phyloP scores from a whole-genome alignment of 2,888 invertebrate species.

The Cephalotes varians region DNA sequence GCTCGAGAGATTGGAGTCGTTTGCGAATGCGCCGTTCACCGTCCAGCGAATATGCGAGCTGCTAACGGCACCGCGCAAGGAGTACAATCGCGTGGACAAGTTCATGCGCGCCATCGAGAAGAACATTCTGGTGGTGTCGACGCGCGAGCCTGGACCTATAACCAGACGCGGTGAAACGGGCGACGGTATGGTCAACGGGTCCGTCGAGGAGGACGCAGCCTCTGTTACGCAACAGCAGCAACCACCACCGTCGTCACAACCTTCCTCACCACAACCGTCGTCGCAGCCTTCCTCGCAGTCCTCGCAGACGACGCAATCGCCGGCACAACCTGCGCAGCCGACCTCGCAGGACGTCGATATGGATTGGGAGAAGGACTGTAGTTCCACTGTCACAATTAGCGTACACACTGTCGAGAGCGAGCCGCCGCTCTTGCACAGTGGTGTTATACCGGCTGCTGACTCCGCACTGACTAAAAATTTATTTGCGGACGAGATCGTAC shows the following conservation, averaged over 20 bases:
- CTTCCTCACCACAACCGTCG: neutral
- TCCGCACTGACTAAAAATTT: conserved; percentile 68
- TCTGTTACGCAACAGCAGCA: conserved; percentile 59
- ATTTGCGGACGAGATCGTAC: conserved; percentile 64
- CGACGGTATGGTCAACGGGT: conserved; percentile 84
- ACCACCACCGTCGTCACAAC: neutral
- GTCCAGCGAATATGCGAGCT: conserved; percentile 98
- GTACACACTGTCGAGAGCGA: conserved; percentile 73
- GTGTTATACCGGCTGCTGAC: conserved; percentile 62
- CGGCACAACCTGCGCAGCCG: neutral
- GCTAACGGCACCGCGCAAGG: conserved; percentile 95
- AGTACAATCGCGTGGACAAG: conserved; percentile 98
- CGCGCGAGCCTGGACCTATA: conserved; percentile 86
- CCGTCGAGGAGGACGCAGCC: conserved; percentile 79
- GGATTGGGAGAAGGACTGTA: conserved; percentile 84
- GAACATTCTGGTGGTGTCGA: conserved; percentile 94
- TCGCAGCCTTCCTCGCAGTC: neutral
- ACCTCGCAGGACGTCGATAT: conserved; percentile 80
- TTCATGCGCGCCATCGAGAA: conserved; percentile 99
- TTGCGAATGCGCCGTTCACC: conserved; percentile 97
- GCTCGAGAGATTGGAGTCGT: conserved; percentile 93
- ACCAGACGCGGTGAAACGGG: conserved; percentile 83
- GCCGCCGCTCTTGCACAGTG: conserved; percentile 69
- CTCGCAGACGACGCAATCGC: neutral
- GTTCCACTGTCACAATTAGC: conserved; percentile 74